Evolutionary conservation across 2,113 vertebrate genomes (phyloP).

Genomic region (Galeopterus variegatus): DNA sequence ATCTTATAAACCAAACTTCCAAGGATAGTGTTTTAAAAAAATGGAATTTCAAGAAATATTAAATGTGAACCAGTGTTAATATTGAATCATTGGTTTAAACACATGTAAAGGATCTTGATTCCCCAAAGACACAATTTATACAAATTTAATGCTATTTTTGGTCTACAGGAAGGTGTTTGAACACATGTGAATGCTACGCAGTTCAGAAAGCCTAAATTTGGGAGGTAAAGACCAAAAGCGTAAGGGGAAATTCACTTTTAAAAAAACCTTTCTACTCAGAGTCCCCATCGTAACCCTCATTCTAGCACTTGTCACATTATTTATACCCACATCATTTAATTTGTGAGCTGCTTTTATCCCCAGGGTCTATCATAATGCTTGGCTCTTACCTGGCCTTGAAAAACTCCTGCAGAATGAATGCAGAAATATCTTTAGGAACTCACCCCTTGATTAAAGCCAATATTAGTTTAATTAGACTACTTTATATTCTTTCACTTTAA

Average conservation of each 20-base stretch:
- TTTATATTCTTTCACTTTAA: constrained; percentile 35
- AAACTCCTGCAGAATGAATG: not conserved
- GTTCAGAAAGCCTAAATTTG: constrained; percentile 20
- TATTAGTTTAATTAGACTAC: constrained; percentile 14
- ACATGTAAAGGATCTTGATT: not conserved
- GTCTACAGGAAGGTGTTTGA: not conserved
- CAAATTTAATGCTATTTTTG: constrained; percentile 58
- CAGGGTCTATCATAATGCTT: not conserved
- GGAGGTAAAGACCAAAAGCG: constrained; percentile 7
- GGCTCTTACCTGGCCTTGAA: not conserved
- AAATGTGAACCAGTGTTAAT: not conserved
- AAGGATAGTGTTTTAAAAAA: not conserved
- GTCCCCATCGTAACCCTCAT: not conserved
- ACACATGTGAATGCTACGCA: not conserved
- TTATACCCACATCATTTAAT: not conserved
- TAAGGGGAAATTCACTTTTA: not conserved
- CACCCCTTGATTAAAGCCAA: constrained; percentile 4
- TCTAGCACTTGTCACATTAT: not conserved
- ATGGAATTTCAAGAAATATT: constrained; percentile 7
- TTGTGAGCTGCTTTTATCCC: not conserved
- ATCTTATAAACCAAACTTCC: not conserved
- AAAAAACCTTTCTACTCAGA: not conserved
- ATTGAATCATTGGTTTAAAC: constrained; percentile 40
- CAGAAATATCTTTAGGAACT: not conserved
- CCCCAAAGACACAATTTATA: constrained; percentile 36